Base-by-base conservation (phyloP, 2,113 vertebrate genomes). In the Pandion haliaetus region DNA sequence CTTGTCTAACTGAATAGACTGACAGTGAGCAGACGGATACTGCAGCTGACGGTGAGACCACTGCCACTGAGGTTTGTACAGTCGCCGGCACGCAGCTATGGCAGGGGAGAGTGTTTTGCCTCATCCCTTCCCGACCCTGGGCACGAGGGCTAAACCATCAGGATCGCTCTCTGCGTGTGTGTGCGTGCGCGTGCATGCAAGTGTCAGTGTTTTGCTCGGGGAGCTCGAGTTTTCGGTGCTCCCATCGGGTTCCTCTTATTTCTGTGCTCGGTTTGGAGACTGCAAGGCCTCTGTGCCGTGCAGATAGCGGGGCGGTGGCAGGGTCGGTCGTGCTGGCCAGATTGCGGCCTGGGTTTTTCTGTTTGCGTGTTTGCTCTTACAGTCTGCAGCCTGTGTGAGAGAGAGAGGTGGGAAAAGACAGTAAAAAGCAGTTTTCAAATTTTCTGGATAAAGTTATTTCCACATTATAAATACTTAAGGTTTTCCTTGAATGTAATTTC, bases 1-100 rank as follows among this genome's bases (percentile, higher is more conserved):
- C 98, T 96, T 98, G 81, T 97, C 95, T 97, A 95, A 95, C 97
- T 97, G 97, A 88, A 94, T 92, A 99, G 99, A 99, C 99, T 19
- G 99, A 99, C 99, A 99, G 99, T 95, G 99, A 99, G 93, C 99
- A 98, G 97, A 99, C 99, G 15, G 99, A 99, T 91, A 99, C 99
- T 40, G 98, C 99, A 9, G 99, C 99, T 50, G 99, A 99, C 54
- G 99, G 99, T 86, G 99, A 99, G 95, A 99, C 99, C 88, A 99
- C 99, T 2, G 99, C 99, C 95, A 99, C 99, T 0, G 99, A 99
- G 99, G 99, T 99, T 98, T 98, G 99, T 99, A 98, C 91, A 65
- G 45, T 69, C 19, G 14, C 88, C 29, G 18, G 69, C 72, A 12
- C 47, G 34, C 49, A 5, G 44, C 79, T 61, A 8, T 25, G 66